These are phyloP conservation scores for Rattus rattus DNA, from an alignment of 2,113 vertebrate species.

Conservation along the genomic window DNA sequence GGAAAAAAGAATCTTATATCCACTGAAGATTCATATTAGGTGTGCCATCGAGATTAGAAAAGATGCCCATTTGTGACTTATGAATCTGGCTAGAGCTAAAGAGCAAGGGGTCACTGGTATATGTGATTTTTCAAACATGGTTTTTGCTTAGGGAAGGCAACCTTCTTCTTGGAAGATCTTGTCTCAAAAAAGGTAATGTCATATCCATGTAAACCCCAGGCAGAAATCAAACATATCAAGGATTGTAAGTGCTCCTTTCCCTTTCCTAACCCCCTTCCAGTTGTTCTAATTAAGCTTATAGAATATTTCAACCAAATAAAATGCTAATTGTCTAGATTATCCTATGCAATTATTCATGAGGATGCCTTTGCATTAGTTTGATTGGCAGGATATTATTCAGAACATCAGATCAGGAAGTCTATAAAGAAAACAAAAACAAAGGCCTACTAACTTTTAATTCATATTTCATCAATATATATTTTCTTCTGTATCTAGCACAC, in stretches of 20 bases:
- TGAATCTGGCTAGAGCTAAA: not conserved
- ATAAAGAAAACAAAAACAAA: not conserved
- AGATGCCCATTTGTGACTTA: not conserved
- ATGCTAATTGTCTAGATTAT: not conserved
- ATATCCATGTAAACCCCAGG: not conserved
- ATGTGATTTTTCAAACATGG: not conserved
- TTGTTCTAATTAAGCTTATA: not conserved
- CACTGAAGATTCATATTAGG: not conserved
- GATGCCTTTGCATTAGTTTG: not conserved
- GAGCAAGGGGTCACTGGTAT: accelerated
- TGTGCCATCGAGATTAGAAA: not conserved
- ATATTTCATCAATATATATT: not conserved
- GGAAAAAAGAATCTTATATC: not conserved
- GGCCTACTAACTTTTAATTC: not conserved
- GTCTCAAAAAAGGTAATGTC: not conserved
- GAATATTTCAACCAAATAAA: slow-evolving; percentile 4
- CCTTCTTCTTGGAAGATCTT: not conserved
- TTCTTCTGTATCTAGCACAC: not conserved
- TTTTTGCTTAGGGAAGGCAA: not conserved
- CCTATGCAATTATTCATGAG: not conserved
- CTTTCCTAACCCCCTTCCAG: not conserved
- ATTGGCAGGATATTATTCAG: not conserved
- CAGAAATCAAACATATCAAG: not conserved
- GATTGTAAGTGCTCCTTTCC: not conserved
- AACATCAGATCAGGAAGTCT: not conserved